A percentile compares a stretch with the other conserved stretches of the same genome.
phyloP scores from a whole-genome alignment of 1,140 invertebrate genomes.

The Coelopa frigida region DNA sequence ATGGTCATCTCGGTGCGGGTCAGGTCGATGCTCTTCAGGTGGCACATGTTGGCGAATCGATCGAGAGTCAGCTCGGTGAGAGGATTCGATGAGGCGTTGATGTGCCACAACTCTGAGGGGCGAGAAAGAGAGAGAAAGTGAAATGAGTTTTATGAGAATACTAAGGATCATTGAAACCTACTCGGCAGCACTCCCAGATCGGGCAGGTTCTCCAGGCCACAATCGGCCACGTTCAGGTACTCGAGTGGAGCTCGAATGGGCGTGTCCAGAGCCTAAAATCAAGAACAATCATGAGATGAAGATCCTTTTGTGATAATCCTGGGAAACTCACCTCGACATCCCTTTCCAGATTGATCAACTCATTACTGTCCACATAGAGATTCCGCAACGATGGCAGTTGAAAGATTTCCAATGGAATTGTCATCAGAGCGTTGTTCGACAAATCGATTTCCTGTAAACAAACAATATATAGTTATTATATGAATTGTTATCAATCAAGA shows the following conservation, averaged over 20 bases:
- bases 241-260: constrained; percentile 50
- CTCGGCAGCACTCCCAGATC: constrained; percentile 50
- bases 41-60: constrained; percentile 32
- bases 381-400: constrained; percentile 51
- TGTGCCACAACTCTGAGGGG: constrained; percentile 33
- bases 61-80: constrained; percentile 25
- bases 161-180: constrained; percentile 14
- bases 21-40: constrained; percentile 38
- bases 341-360: constrained; percentile 43
- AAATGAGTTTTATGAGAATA: not conserved
- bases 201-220: constrained; percentile 47
- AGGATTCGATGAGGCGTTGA: constrained; percentile 38
- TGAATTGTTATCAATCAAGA: no score
- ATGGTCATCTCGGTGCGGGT: constrained; percentile 22
- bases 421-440: constrained; percentile 51
- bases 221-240: constrained; percentile 51
- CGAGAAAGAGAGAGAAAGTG: constrained; percentile 6
- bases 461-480: no score
- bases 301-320: not conserved
- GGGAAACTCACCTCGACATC: constrained; percentile 27
- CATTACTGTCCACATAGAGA: constrained; percentile 53
- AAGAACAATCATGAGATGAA: not conserved
- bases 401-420: constrained; percentile 50
- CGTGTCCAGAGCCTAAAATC: constrained; percentile 33
- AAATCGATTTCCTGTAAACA: constrained; percentile 49